Percentiles rank a stretch among this genome's conserved stretches.
These are phyloP conservation scores for Lagodon rhomboides DNA, from an alignment of 2,797 vertebrate genomes.

Conservation along the genomic window DNA sequence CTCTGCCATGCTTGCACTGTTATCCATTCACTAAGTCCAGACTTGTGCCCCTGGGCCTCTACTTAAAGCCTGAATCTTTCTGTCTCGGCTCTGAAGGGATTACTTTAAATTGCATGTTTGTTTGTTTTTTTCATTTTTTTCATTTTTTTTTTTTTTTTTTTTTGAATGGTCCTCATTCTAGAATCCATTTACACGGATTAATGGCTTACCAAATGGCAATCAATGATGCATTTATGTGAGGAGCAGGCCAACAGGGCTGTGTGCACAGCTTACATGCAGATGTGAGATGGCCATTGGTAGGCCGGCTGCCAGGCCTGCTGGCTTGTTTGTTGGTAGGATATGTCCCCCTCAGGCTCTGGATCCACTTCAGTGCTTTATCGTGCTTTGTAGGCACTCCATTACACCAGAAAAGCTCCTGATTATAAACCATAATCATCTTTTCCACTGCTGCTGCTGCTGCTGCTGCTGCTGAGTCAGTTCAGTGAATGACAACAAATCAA, in stretches of 20 bases:
- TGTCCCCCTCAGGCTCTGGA: slow-evolving; percentile 75
- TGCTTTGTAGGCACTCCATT: slow-evolving; percentile 82
- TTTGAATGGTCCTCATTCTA: slow-evolving; percentile 85
- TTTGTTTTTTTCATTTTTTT: slow-evolving; percentile 38
- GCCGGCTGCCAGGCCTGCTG: slow-evolving; percentile 73
- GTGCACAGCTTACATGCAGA: slow-evolving; percentile 82
- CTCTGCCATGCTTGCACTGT: slow-evolving; percentile 39
- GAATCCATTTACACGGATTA: slow-evolving; percentile 89
- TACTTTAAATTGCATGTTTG: slow-evolving; percentile 82
- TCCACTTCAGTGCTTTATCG: slow-evolving; percentile 81
- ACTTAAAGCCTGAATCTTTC: slow-evolving; percentile 78
- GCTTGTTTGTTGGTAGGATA: slow-evolving; percentile 79
- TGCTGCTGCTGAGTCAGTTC: slow-evolving; percentile 68
- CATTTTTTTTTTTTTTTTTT: slow-evolving; percentile 65
- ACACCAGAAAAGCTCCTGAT: slow-evolving; percentile 82
- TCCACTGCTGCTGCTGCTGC: slow-evolving; percentile 49
- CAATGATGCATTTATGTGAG: slow-evolving; percentile 87
- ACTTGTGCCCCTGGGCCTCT: slow-evolving; percentile 70
- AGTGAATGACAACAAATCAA: slow-evolving; percentile 61
- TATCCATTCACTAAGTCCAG: slow-evolving; percentile 70
- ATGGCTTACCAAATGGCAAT: slow-evolving; percentile 88
- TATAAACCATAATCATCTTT: slow-evolving; percentile 81
- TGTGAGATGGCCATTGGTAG: slow-evolving; percentile 78
- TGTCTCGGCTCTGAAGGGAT: slow-evolving; percentile 81
- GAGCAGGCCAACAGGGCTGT: slow-evolving; percentile 75